Conservation (phyloP, 2,113 vertebrate species). For the Limnothrissa miodon region DNA sequence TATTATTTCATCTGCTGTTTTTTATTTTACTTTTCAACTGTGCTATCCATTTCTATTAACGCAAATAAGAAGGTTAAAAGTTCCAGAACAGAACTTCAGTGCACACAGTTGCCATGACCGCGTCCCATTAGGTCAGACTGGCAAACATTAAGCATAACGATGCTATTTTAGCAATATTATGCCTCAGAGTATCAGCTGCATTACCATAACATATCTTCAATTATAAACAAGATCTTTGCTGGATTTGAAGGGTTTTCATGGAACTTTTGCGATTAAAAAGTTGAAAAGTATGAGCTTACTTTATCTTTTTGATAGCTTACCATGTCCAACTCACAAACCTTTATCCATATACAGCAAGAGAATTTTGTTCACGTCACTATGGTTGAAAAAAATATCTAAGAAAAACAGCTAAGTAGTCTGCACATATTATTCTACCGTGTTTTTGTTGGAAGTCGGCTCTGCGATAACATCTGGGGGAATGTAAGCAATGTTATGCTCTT, state of each 20-base stretch:
- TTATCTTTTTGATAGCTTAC: neutral
- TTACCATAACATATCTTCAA: neutral
- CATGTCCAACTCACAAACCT: neutral
- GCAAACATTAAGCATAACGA: neutral
- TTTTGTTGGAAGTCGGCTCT: conserved; percentile 21
- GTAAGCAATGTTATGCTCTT: conserved; percentile 36
- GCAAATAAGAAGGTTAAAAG: neutral
- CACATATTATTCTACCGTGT: conserved; percentile 14
- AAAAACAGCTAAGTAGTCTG: conserved; percentile 16
- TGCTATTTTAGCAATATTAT: neutral
- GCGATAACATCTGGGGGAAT: conserved; percentile 38
- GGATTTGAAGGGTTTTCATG: neutral
- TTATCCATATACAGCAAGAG: conserved; percentile 13
- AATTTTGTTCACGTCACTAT: neutral
- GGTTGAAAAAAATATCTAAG: neutral
- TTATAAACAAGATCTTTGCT: neutral
- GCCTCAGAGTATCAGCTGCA: neutral
- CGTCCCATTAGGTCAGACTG: neutral
- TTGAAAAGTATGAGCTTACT: neutral
- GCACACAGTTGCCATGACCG: neutral
- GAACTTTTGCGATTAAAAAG: neutral
- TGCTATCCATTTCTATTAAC: conserved; percentile 1
- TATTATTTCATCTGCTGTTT: too few relatives aligned
- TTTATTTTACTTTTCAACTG: neutral
- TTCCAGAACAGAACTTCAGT: conserved; percentile 1